Evolutionary conservation across 2,113 vertebrate species (phyloP), one percentile per base, ranked within the genome.

Genomic region (Epinephelus fuscoguttatus): DNA sequence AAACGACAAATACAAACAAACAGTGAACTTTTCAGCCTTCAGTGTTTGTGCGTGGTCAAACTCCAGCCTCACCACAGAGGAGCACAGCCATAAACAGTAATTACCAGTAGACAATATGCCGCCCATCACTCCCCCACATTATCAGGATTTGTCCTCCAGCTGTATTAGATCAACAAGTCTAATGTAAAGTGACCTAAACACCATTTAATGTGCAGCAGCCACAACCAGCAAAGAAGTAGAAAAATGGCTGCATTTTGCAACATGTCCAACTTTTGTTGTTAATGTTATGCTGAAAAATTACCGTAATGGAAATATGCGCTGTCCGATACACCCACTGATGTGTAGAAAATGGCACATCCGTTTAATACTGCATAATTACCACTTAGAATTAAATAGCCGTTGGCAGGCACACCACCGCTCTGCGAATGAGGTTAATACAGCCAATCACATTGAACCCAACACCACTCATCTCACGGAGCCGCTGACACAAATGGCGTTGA

Each of bases 141-240:
- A 86, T 61, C 40, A 75, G 62, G 57, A 73, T 55, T 30, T 75
- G 42, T 69, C 84, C 66, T 80, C 78, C 42, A 59, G 70, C 76
- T 84, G 76, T n/a, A 73, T 75, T 69, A 15, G 11, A 86, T 74
- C 70, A 88, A 68, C 52, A 64, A 52, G 50, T 59, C 53, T 23
- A 67, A 82, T 74, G 33, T 50, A 75, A 82, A 70, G 76, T 55
- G 70, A 47, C 27, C 57, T 64, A 45, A 86, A 66, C 23, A 7
- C 59, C n/a, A 55, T 84, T 88, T 61, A 77, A 77, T 75, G 66
- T 70, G 53, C 53, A 45, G 17, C 50, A 55, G 56, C 23, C 2
- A 19, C 23, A 66, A 27, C 64, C 33, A 14, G 17, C 49, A 42
- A 12, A 50, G 37, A 55, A 7, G 50, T 18, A 30, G 14, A 61